A percentile compares a stretch with the other conserved stretches of the same genome.
Evolutionary conservation across 2,888 invertebrate species (phyloP).

Genomic region (Gibbula magus): DNA sequence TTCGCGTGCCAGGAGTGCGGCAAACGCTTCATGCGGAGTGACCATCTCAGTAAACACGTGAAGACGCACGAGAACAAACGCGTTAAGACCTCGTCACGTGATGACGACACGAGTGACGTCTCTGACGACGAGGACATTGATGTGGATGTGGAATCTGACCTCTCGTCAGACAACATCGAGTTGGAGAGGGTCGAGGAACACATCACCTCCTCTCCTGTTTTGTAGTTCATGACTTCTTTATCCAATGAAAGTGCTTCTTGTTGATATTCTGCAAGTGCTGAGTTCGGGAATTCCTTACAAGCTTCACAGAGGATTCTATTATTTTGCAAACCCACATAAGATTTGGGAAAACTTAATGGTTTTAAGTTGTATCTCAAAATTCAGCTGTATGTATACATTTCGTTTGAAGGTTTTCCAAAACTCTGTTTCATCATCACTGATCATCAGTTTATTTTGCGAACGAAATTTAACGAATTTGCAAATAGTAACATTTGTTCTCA

Average conservation of each 20-base stretch:
- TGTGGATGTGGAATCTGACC: conserved; percentile 54
- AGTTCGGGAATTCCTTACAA: not conserved
- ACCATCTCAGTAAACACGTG: conserved; percentile 94
- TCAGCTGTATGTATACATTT: too few species aligned
- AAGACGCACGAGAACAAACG: conserved; percentile 82
- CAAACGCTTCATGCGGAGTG: conserved; percentile 93
- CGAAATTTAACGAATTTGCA: too few species aligned
- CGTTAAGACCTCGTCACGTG: conserved; percentile 31
- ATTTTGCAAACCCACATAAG: too few species aligned
- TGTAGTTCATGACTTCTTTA: not conserved
- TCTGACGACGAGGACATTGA: conserved; percentile 58
- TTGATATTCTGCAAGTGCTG: not conserved
- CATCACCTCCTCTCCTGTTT: not conserved
- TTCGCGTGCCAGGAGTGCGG: conserved; percentile 90
- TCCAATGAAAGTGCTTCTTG: not conserved
- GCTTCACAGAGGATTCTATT: too few species aligned
- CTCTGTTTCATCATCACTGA: too few species aligned
- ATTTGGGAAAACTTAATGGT: too few species aligned
- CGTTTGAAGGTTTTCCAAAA: too few species aligned
- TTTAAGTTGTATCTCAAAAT: too few species aligned
- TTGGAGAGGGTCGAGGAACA: conserved; percentile 28
- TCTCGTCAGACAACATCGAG: conserved; percentile 34
- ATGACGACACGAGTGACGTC: conserved; percentile 37
- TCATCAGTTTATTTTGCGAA: too few species aligned
- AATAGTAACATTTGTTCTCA: too few species aligned